phyloP scores from a whole-genome alignment of 1,140 invertebrate species.

The Halictus rubicundus region DNA sequence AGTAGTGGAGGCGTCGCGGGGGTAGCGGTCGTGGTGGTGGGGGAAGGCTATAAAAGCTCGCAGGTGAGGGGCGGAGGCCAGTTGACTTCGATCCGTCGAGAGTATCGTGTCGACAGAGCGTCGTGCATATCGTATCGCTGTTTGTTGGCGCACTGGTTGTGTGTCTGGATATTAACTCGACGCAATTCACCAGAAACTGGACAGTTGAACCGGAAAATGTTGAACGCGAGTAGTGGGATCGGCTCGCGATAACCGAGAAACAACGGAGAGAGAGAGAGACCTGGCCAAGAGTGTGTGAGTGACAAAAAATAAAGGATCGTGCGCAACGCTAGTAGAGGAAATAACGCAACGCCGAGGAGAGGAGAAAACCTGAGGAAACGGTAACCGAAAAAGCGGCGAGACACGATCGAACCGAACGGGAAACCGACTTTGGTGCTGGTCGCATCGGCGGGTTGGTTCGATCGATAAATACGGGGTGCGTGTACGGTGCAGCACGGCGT shows the following conservation, averaged over 20 bases:
- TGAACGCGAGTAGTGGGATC: slow-evolving; percentile 32
- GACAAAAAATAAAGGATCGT: neutral
- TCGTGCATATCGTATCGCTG: neutral
- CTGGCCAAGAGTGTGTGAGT: neutral
- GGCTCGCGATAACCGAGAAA: slow-evolving; percentile 15
- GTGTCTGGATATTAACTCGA: neutral
- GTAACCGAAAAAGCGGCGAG: neutral
- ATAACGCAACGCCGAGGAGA: neutral
- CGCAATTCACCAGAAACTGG: neutral
- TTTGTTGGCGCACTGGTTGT: slow-evolving; percentile 12
- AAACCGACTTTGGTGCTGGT: neutral
- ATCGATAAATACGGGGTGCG: slow-evolving; percentile 54
- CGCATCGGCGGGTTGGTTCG: slow-evolving; percentile 30
- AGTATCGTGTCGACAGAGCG: neutral
- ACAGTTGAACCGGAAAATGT: slow-evolving; percentile 11
- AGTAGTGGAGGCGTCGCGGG: slow-evolving; percentile 56
- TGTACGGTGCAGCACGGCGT: slow-evolving; percentile 26
- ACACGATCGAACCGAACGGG: neutral
- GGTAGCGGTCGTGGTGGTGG: slow-evolving; percentile 52
- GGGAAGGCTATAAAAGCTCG: slow-evolving; percentile 68
- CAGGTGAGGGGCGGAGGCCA: slow-evolving; percentile 78
- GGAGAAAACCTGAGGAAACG: neutral
- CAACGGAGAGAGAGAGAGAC: neutral
- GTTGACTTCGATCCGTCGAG: slow-evolving; percentile 70
- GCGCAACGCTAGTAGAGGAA: neutral